Percentiles rank a stretch among this genome's conserved stretches.
phyloP scores from a whole-genome alignment of 2,888 invertebrate genomes.

The Oscheius onirici region DNA sequence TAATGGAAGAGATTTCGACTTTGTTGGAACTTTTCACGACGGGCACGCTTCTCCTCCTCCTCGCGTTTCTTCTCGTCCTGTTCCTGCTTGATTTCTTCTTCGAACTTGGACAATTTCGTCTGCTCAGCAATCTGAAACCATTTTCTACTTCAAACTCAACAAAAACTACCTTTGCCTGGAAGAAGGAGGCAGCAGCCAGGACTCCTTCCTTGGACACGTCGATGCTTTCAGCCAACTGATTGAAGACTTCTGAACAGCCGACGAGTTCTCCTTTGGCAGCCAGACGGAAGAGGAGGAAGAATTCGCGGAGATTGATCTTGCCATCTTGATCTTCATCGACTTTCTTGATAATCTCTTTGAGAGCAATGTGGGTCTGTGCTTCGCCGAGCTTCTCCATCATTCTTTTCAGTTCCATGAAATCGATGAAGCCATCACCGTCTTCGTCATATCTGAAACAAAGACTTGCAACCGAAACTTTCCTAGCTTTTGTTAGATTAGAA shows the following conservation, averaged over 20 bases:
- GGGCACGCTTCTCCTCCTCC: slow-evolving; percentile 52
- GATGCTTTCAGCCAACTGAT: slow-evolving; percentile 55
- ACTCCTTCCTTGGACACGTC: slow-evolving; percentile 64
- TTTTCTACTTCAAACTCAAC: background rate
- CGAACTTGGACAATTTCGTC: slow-evolving; percentile 54
- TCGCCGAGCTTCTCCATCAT: slow-evolving; percentile 97
- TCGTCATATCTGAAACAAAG: slow-evolving; percentile 54
- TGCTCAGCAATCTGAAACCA: slow-evolving; percentile 46
- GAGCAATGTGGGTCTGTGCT: slow-evolving; percentile 92
- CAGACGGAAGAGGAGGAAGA: slow-evolving; percentile 81
- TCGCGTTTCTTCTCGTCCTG: slow-evolving; percentile 50
- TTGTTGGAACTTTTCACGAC: slow-evolving; percentile 56
- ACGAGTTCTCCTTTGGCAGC: slow-evolving; percentile 90
- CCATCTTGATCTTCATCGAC: slow-evolving; percentile 75
- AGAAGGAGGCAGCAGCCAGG: slow-evolving; percentile 58
- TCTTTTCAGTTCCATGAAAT: slow-evolving; percentile 87
- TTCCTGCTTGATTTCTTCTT: slow-evolving; percentile 59
- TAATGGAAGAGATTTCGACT: slow-evolving; percentile 56
- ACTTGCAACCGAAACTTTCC: background rate
- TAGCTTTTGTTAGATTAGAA: no score
- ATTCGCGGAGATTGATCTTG: slow-evolving; percentile 88
- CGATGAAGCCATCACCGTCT: slow-evolving; percentile 81
- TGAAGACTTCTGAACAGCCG: slow-evolving; percentile 81
- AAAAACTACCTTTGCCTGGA: slow-evolving; percentile 55
- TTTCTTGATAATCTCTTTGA: slow-evolving; percentile 88